Evolutionary conservation across 2,797 vertebrate genomes (phyloP).

Genomic region (Todus mexicanus): DNA sequence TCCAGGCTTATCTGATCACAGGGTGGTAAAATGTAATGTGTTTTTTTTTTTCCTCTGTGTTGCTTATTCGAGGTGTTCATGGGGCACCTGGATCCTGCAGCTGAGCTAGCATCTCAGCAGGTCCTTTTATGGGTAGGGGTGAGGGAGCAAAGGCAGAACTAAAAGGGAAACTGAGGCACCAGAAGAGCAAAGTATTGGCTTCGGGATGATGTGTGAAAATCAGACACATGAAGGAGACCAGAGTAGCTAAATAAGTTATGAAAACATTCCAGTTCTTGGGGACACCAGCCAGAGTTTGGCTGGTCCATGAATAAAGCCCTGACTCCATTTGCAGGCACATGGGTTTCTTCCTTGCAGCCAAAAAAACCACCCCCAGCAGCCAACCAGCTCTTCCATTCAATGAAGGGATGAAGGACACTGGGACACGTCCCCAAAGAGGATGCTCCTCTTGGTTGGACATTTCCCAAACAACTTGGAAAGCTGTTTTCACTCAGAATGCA

Average conservation of each 20-base stretch:
- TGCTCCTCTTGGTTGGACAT: neutral
- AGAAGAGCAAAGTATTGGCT: neutral
- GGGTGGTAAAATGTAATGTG: neutral
- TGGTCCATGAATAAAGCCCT: neutral
- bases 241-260: neutral
- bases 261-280: neutral
- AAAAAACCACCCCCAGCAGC: neutral
- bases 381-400: neutral
- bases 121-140: neutral
- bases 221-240: neutral
- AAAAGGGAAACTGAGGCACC: neutral
- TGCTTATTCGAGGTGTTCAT: neutral
- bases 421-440: accelerated
- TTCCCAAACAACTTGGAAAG: neutral
- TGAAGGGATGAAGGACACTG: neutral
- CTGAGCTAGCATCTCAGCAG: accelerated
- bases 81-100: too few relatives aligned
- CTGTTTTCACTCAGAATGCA: neutral
- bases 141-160: neutral
- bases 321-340: neutral
- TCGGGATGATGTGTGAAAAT: neutral
- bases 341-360: neutral
- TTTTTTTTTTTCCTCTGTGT: neutral
- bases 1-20: neutral
- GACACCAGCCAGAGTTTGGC: neutral